Evolutionary conservation across 1,140 invertebrate genomes (phyloP), one percentile per base, ranked within the genome.

Genomic region (Drosophila carrolli): DNA sequence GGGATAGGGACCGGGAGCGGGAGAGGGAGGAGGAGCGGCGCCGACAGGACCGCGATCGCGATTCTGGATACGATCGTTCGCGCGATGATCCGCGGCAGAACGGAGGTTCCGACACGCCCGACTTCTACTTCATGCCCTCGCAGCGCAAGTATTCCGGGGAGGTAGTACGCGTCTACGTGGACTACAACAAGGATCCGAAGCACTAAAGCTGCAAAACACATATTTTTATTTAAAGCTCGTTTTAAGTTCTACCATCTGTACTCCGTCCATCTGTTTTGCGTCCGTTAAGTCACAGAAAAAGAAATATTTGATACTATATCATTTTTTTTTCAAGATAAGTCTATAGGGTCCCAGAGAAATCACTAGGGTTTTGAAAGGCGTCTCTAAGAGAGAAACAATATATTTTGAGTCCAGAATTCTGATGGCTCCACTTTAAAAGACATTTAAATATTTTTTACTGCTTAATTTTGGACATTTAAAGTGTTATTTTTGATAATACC

Each of bases 71-170:
- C 59, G 85, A 61, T 58, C 65, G 78, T 59, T 79, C 85, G 60
- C 79, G 90, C 0, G 90, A 91, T 14, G 90, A 91, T 86, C 90
- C 90, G 5, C 90, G 90, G 11, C 53, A 86, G 38, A 91, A 86
- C 72, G 82, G 90, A 67, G 84, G 85, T 73, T 93, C 80, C 48
- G 94, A 84, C 94, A 96, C 91, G 70, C 96, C 97, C 0, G 97
- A 98, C 93, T 98, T 98, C 93, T 98, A 98, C 92, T 98, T 98
- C 91, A 98, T 98, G 97, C 97, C 97, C 13, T 97, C 97, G 35
- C 97, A 98, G 85, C 93, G 97, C 53, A 97, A 98, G 92, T 98
- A 98, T 93, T 97, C 97, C 74, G 97, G 97, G 62, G 97, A 98
- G 93, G 96, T 97, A 1, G 97, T 98, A n/a, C 94, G 97, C 71